Conservation (phyloP, 1,140 invertebrate species). For the Leptopilina clavipes region DNA sequence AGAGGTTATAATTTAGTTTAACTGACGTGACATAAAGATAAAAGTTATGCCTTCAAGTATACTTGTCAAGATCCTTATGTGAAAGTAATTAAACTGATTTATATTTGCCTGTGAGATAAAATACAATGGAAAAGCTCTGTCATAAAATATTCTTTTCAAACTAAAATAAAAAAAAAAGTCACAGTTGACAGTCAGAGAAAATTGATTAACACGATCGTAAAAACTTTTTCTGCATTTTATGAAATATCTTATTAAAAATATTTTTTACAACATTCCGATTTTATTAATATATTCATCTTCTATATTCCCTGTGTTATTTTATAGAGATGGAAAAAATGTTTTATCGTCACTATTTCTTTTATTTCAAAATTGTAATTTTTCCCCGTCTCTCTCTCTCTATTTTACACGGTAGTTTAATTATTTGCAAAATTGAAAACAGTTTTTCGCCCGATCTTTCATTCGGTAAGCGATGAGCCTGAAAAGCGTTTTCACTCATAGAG, state of each 20-base stretch:
- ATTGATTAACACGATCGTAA: not conserved
- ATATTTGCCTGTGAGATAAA: not conserved
- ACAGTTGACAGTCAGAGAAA: not conserved
- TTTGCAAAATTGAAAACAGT: too few species aligned
- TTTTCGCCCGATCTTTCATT: not conserved
- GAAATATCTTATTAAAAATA: not conserved
- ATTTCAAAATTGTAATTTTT: too few species aligned
- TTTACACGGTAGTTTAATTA: too few species aligned
- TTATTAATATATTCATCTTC: too few species aligned
- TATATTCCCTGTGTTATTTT: too few species aligned
- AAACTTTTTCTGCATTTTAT: not conserved
- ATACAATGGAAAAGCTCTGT: not conserved
- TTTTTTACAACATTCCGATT: not conserved
- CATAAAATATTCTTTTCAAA: not conserved
- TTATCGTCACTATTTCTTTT: too few species aligned
- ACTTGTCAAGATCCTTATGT: constrained; percentile 18
- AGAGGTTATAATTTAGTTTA: constrained; percentile 8
- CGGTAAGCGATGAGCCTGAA: not conserved
- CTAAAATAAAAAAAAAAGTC: not conserved
- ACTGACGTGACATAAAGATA: constrained; percentile 30
- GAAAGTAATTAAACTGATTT: constrained; percentile 21
- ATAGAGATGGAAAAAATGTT: too few species aligned
- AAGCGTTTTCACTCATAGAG: not conserved
- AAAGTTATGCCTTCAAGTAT: constrained; percentile 28
- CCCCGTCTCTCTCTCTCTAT: too few species aligned